Base-by-base conservation (phyloP, 2,888 invertebrate genomes). In the Leptopilina myrica region DNA sequence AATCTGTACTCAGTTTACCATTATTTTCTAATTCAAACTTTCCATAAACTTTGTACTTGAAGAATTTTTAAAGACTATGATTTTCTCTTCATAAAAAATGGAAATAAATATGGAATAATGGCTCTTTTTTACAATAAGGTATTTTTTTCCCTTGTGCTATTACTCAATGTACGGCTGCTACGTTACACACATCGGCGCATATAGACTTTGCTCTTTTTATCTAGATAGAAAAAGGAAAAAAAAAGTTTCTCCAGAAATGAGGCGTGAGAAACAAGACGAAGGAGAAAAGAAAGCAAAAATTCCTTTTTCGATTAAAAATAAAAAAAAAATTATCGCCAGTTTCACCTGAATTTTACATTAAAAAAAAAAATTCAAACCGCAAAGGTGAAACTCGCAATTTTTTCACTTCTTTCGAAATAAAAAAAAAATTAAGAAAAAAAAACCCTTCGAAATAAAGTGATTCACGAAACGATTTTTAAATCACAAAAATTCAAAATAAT, bases 131-230 rank as follows among this genome's bases (percentile, higher is more conserved):
- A 81, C 83, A 81, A 84, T 80, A 77, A 40, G 77, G 81, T 83
- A 75, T 82, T 79, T 81, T 7, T 43, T 43, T 79, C 84, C 81
- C 84, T 82, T 81, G 80, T 83, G 84, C 79, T 87, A 87, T 86
- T 86, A 85, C 85, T 86, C 83, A 76, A 81, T 81, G 80, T 83
- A 79, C 83, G 77, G 40, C 73, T 73, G 40, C 73, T 73, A 56
- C 56, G 56, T 56, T 76, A 78, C 76, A 69, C 76, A 80, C 56
- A 79, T 78, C 80, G 80, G 65, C 81, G 33, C 65, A 64, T 69
- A 69, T 73, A 73, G 33, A 56, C 53, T 73, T 73, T 73, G 56
- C 33, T 43, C 43, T 73, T 73, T 73, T 73, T 73, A 33, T 73
- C 56, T 56, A 20, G 20, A 20, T 11, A 33, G n/a, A n/a, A 40